A percentile compares a stretch with the other conserved stretches of the same genome.
Evolutionary conservation across 2,113 vertebrate species (phyloP).

Genomic region (Mastomys coucha): DNA sequence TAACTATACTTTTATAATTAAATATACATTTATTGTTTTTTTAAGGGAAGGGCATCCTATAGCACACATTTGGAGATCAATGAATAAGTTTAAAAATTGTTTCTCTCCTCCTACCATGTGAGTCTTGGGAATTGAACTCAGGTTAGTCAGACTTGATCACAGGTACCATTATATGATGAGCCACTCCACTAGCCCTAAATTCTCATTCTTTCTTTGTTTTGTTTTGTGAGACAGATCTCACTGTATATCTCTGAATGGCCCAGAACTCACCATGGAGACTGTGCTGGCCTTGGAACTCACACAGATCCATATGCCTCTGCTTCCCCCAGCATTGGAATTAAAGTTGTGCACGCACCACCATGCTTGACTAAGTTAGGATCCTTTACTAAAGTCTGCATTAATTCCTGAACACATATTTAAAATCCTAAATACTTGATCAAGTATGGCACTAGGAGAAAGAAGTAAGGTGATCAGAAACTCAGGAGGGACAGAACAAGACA

Average conservation of each 20-base stretch:
- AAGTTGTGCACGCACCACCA: neutral
- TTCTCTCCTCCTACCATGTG: neutral
- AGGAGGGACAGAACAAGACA: neutral
- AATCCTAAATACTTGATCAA: conserved; percentile 14
- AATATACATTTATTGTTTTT: neutral
- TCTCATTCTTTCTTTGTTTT: neutral
- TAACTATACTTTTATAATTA: neutral
- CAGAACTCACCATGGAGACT: neutral
- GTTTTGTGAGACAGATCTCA: neutral
- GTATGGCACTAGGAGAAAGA: neutral
- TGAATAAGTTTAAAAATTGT: neutral
- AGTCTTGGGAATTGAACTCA: neutral
- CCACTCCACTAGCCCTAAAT: neutral
- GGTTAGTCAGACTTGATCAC: neutral
- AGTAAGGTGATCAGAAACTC: neutral
- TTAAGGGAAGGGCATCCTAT: neutral
- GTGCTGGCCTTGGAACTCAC: neutral
- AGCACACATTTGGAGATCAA: neutral
- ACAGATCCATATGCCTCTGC: no score
- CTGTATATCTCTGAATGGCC: neutral
- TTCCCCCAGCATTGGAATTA: no score
- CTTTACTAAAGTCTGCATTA: conserved; percentile 14
- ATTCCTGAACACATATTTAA: conserved; percentile 23
- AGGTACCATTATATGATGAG: neutral
- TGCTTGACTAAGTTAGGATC: neutral